phyloP scores from a whole-genome alignment of 2,113 vertebrate genomes.

The Anoplopoma fimbria region DNA sequence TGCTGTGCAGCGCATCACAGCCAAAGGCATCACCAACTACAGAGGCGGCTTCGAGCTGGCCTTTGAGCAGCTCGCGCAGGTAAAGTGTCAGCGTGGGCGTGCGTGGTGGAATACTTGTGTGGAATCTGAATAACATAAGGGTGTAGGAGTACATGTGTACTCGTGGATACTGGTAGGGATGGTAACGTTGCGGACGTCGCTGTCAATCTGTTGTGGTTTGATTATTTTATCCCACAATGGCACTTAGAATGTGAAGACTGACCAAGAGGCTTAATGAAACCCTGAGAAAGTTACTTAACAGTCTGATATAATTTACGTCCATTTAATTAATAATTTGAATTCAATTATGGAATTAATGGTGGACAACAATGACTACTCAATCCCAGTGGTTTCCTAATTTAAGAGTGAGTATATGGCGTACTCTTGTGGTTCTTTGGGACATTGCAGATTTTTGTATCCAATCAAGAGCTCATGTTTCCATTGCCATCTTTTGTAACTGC shows the following conservation, averaged over 20 bases:
- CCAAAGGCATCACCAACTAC: slow-evolving; percentile 96
- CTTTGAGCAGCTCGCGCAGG: slow-evolving; percentile 90
- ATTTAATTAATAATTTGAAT: slow-evolving; percentile 7
- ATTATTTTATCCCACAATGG: background rate
- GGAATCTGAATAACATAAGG: background rate
- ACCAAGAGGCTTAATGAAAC: slow-evolving; percentile 1
- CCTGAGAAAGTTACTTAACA: background rate
- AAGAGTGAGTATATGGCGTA: slow-evolving; percentile 49
- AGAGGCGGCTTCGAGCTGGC: slow-evolving; percentile 94
- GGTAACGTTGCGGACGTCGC: background rate
- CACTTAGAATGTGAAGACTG: slow-evolving; percentile 1
- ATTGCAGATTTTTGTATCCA: slow-evolving; percentile 1
- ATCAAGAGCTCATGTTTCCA: background rate
- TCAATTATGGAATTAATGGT: slow-evolving; percentile 8
- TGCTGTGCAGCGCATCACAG: slow-evolving; percentile 90
- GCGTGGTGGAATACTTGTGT: slow-evolving; percentile 53
- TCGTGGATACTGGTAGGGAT: background rate
- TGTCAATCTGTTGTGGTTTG: slow-evolving; percentile 2
- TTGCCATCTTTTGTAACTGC: background rate
- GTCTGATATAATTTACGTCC: background rate
- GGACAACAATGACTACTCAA: background rate
- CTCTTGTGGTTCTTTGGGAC: slow-evolving; percentile 61
- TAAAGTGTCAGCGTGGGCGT: slow-evolving; percentile 69
- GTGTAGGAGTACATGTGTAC: slow-evolving; percentile 5
- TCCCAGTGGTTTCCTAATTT: background rate